These are phyloP conservation scores for Rhagophthalmus giganteus DNA, from an alignment of 2,888 invertebrate genomes.

Conservation along the genomic window DNA sequence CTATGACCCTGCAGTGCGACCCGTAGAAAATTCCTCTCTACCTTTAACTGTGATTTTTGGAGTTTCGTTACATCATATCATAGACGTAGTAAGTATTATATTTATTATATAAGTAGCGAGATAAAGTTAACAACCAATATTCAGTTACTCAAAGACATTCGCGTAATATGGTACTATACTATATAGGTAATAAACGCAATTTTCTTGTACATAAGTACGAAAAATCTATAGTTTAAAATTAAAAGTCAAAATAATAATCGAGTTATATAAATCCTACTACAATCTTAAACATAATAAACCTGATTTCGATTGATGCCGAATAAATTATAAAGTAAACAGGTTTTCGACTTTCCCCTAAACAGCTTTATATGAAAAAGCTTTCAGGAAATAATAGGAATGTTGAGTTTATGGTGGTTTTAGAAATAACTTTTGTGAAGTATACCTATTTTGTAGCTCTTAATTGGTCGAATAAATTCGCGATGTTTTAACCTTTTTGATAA, in stretches of 20 bases:
- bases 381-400: not conserved
- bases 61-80: constrained; percentile 81
- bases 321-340: constrained; percentile 4
- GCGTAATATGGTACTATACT: too few species aligned
- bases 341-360: not conserved
- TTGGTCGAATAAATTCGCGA: too few species aligned
- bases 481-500: too few species aligned
- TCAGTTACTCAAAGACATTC: too few species aligned
- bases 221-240: too few species aligned
- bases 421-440: constrained; percentile 1
- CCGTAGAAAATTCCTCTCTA: constrained; percentile 75
- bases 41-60: constrained; percentile 80
- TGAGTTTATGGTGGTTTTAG: not conserved
- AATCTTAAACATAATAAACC: too few species aligned
- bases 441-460: constrained; percentile 2
- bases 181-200: too few species aligned
- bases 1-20: constrained; percentile 78
- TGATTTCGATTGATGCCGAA: not conserved
- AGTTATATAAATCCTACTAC: too few species aligned
- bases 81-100: constrained; percentile 78
- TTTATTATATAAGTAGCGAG: not conserved
- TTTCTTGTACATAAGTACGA: too few species aligned
- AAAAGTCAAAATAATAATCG: too few species aligned
- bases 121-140: too few species aligned
- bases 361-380: constrained; percentile 8